A percentile compares a stretch with the other conserved stretches of the same genome.
Evolutionary conservation across 92 coral and sea anemone genomes (phyloP).

Genomic region (Heliopora coerulea): DNA sequence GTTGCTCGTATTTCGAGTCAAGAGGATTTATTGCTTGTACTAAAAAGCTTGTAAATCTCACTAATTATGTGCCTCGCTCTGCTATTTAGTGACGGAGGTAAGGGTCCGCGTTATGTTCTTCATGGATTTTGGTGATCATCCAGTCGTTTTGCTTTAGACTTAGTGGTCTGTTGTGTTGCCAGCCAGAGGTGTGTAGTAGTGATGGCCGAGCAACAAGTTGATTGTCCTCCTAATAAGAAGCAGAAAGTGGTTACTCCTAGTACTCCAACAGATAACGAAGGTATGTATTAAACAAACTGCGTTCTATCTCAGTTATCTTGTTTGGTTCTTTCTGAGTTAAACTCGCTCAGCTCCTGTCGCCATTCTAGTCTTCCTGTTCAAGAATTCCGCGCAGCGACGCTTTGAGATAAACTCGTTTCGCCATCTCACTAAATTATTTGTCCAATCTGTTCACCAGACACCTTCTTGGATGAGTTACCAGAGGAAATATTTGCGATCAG

Average conservation of each 20-base stretch:
- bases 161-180: slow-evolving; percentile 69
- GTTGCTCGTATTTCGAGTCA: slow-evolving; percentile 15
- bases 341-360: slow-evolving; percentile 34
- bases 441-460: slow-evolving; percentile 79
- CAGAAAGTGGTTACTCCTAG: slow-evolving; percentile 94
- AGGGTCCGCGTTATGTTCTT: slow-evolving; percentile 39
- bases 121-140: slow-evolving; percentile 99
- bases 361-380: slow-evolving; percentile 37
- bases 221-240: slow-evolving; percentile 99
- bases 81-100: slow-evolving; percentile 39
- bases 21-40: slow-evolving; percentile 3
- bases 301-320: slow-evolving; percentile 17
- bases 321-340: slow-evolving; percentile 4
- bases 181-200: slow-evolving; percentile 98
- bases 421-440: slow-evolving; percentile 20
- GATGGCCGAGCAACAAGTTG: slow-evolving; percentile 99
- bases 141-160: slow-evolving; percentile 88
- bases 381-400: slow-evolving; percentile 28
- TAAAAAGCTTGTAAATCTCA: slow-evolving; percentile 27
- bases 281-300: slow-evolving; percentile 54
- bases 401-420: slow-evolving; percentile 41
- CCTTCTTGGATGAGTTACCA: slow-evolving; percentile 66
- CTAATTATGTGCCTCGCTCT: slow-evolving; percentile 24
- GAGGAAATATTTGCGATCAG: slow-evolving; percentile 88
- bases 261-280: slow-evolving; percentile 99